phyloP scores from a whole-genome alignment of 1,140 invertebrate species.

The Listronotus bonariensis region DNA sequence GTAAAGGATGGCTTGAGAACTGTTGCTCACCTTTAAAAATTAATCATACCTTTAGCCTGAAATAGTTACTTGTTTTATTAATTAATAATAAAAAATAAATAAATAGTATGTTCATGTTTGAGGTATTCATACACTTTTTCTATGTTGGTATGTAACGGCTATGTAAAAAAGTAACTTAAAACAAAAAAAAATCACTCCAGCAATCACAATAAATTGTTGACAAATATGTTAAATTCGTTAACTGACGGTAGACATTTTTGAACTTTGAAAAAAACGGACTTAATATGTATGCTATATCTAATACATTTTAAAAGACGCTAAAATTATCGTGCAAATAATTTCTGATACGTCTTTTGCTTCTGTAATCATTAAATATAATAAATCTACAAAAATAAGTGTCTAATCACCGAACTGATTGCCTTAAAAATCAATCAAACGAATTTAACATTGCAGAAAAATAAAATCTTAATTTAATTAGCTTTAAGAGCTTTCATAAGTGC shows the following conservation, averaged over 20 bases:
- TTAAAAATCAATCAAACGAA: neutral
- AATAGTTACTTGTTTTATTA: no score
- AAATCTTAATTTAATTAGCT: constrained; percentile 8
- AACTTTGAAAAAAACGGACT: no score
- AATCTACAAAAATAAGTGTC: neutral
- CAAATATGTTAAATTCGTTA: no score
- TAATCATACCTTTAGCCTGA: no score
- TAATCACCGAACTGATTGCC: neutral
- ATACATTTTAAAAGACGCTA: neutral
- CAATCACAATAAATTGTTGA: constrained; percentile 19
- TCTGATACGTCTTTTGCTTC: no score
- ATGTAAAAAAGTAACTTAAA: constrained; percentile 8
- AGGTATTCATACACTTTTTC: neutral
- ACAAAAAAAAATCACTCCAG: constrained; percentile 23
- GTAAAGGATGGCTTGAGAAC: neutral
- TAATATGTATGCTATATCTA: no score
- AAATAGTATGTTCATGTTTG: neutral
- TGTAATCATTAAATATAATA: no score
- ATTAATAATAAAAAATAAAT: no score
- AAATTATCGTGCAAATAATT: neutral
- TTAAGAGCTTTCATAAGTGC: constrained; percentile 69
- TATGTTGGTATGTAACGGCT: constrained; percentile 13
- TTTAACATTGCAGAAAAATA: no score
- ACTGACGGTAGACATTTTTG: no score
- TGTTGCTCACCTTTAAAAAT: no score